Conservation (phyloP, 2,113 vertebrate genomes). For the Zeus faber region DNA sequence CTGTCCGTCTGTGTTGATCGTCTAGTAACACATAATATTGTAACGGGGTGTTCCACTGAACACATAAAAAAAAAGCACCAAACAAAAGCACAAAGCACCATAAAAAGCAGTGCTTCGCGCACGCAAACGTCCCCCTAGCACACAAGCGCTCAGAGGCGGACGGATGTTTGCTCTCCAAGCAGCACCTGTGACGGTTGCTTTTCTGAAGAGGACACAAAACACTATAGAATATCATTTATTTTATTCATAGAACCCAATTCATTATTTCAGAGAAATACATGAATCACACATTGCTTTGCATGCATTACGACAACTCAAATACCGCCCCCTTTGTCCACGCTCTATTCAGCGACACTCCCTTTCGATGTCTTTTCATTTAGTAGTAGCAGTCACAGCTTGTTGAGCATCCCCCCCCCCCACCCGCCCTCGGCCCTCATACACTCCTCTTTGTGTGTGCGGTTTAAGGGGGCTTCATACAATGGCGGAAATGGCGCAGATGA, state of each 20-base stretch:
- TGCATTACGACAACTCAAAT: constrained; percentile 4
- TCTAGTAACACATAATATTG: too few species aligned
- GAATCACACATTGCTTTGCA: constrained; percentile 37
- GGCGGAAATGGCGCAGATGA: constrained; percentile 71
- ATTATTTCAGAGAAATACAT: constrained; percentile 26
- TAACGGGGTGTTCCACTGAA: too few species aligned
- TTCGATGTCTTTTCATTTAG: too few species aligned
- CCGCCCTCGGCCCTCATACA: too few species aligned
- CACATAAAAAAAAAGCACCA: too few species aligned
- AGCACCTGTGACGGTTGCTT: constrained; percentile 36
- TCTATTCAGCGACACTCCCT: constrained; percentile 49
- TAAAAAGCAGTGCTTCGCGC: constrained; percentile 2
- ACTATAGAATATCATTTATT: constrained; percentile 1
- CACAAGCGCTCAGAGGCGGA: constrained; percentile 14
- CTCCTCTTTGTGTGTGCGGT: constrained; percentile 45
- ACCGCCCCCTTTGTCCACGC: constrained; percentile 23
- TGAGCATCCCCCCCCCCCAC: too few species aligned
- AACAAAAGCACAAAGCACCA: constrained; percentile 11
- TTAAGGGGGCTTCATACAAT: constrained; percentile 59
- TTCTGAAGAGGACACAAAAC: background rate
- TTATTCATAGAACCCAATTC: constrained; percentile 13
- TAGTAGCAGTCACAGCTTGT: constrained; percentile 61
- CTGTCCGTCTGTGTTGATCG: constrained; percentile 2
- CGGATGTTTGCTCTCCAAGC: constrained; percentile 32
- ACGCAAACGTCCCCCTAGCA: constrained; percentile 27